phyloP scores from a whole-genome alignment of 64 coral and sea anemone species.

The Astreopora myriophthalma region DNA sequence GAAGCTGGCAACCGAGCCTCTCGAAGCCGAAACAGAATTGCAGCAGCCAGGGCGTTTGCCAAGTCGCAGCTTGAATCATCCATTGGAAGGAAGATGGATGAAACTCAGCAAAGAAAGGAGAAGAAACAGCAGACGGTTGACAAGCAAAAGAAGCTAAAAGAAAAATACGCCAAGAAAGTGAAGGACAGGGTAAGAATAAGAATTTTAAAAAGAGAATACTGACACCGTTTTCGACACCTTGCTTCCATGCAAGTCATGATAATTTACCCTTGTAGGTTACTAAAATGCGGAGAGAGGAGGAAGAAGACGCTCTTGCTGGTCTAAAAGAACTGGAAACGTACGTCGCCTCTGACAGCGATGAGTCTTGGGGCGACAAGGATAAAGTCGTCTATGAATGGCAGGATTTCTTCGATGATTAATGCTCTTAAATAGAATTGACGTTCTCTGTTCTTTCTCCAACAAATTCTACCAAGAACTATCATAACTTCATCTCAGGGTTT shows the following conservation, averaged over 20 bases:
- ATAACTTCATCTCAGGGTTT: no score
- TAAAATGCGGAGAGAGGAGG: not conserved
- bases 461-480: not conserved
- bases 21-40: not conserved
- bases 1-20: not conserved
- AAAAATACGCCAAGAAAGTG: not conserved
- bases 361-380: not conserved
- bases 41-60: not conserved
- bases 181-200: not conserved
- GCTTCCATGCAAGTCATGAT: no score
- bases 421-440: not conserved
- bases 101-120: not conserved
- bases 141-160: not conserved
- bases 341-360: not conserved
- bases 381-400: not conserved
- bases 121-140: not conserved
- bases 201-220: not conserved
- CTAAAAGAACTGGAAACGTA: not conserved
- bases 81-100: not conserved
- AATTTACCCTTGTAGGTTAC: not conserved
- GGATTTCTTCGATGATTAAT: slow-evolving; percentile 12
- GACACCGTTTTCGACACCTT: no score
- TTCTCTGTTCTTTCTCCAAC: not conserved
- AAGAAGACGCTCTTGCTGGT: not conserved
- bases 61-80: not conserved